Conservation (phyloP, 1,140 invertebrate species). For the Macrobrachium rosenbergii region DNA sequence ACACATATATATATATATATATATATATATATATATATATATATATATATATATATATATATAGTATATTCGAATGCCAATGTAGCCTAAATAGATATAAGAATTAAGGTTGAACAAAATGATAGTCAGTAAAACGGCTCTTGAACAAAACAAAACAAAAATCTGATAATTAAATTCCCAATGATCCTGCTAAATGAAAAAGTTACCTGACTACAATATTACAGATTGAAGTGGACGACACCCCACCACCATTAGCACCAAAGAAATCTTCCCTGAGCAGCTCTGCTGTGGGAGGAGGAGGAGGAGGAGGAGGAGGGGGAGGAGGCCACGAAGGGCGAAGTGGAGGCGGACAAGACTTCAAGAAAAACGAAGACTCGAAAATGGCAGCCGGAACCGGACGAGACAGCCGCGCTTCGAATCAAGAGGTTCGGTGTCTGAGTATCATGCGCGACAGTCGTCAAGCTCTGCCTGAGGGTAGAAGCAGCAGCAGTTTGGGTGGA, state of each 20-base stretch:
- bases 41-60: too few relatives aligned
- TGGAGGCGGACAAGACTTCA: neutral
- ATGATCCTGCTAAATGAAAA: constrained; percentile 3
- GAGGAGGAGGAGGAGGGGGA: neutral
- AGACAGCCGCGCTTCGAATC: neutral
- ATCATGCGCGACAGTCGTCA: too few relatives aligned
- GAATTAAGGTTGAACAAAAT: too few relatives aligned
- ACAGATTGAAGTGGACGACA: constrained; percentile 45
- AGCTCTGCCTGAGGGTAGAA: too few relatives aligned
- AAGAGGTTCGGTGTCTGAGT: too few relatives aligned
- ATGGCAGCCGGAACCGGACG: neutral
- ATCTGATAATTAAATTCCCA: neutral
- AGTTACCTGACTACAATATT: neutral
- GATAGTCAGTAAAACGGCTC: too few relatives aligned
- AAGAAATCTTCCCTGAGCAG: constrained; percentile 47
- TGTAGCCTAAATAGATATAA: too few relatives aligned
- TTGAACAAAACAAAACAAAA: neutral
- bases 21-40: too few relatives aligned
- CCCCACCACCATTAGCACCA: constrained; percentile 52
- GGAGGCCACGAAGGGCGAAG: constrained; percentile 15
- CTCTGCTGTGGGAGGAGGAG: neutral
- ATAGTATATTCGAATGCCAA: too few relatives aligned
- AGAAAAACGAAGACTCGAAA: neutral
- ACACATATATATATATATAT: too few relatives aligned
- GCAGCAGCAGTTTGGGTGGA: neutral